These are phyloP conservation scores for Drosophila robusta DNA, from an alignment of 2,888 invertebrate genomes.

Conservation along the genomic window DNA sequence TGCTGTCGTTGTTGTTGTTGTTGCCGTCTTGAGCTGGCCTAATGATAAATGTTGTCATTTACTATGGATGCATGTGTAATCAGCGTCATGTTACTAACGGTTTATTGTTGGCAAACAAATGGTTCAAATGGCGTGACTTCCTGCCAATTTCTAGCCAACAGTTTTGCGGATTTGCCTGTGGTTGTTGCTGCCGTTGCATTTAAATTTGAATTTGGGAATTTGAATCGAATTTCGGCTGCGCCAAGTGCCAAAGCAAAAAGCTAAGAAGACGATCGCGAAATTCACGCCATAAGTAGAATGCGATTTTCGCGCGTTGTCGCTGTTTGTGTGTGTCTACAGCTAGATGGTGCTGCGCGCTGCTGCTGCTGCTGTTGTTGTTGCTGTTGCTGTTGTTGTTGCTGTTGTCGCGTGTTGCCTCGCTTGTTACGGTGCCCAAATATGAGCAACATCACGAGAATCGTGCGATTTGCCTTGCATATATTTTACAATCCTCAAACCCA, in stretches of 20 bases:
- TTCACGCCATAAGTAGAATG: constrained; percentile 82
- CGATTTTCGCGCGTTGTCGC: constrained; percentile 73
- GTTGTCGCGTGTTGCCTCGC: constrained; percentile 75
- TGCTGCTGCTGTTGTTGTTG: neutral
- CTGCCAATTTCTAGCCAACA: constrained; percentile 65
- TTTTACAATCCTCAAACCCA: constrained; percentile 69
- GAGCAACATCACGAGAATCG: constrained; percentile 84
- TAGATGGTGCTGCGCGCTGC: constrained; percentile 26
- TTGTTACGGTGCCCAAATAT: constrained; percentile 82
- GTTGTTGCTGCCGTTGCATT: constrained; percentile 58
- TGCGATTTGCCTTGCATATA: constrained; percentile 82
- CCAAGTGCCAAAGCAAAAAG: constrained; percentile 56
- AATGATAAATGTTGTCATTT: constrained; percentile 68
- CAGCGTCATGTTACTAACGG: constrained; percentile 72
- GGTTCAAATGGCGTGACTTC: constrained; percentile 80
- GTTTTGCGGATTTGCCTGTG: constrained; percentile 21
- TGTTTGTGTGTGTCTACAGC: constrained; percentile 25
- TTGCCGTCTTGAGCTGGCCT: constrained; percentile 28
- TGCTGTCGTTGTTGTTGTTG: constrained; percentile 29
- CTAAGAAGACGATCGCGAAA: constrained; percentile 67
- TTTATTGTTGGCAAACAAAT: constrained; percentile 71
- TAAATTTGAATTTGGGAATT: constrained; percentile 80
- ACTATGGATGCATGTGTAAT: constrained; percentile 57
- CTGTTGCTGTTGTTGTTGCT: constrained; percentile 41
- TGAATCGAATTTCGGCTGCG: constrained; percentile 74